Base-by-base conservation (phyloP, 2,113 vertebrate species). In the Hepsetus odoe region DNA sequence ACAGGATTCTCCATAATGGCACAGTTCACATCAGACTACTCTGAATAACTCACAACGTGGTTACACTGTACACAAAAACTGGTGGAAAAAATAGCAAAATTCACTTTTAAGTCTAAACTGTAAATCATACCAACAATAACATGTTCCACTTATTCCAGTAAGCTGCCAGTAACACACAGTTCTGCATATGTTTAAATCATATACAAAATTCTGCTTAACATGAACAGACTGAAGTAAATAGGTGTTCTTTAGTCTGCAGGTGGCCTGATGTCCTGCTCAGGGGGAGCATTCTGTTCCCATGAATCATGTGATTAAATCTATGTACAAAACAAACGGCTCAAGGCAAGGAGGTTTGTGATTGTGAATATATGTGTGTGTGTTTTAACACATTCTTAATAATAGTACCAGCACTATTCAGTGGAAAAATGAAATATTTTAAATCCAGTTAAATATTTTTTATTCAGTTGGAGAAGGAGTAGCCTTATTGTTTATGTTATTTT, bases 241-340 rank as follows among this genome's bases (percentile, higher is more conserved):
- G 64, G 64, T 11, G 7, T 32, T 24, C 3, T 30, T 38, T 14
- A 33, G 55, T 61, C 40, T 72, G 49, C n/a, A 44, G 67, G 49
- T 72, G 73, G 8, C 24, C n/a, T 64, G 42, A 38, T 5, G 20
- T 16, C 22, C n/a, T 20, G 26, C 20, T 65, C 18, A n/a, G 5
- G n/a, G 16, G 73, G 65, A 81, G 74, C 82, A 82, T 71, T n/a
- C 42, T 86, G 83, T 83, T 65, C 83, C 68, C 44, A 38, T 55
- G 42, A 80, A 64, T 85, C 82, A 81, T 76, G 80, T 87, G 86
- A 89, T 84, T 81, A 28, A 33, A 58, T 66, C 70, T 90, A 86
- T 90, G 82, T 90, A 85, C 89, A 91, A 80, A 90, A 89, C 87
- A 90, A 90, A 88, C 42, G 89, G 42, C 58, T 56, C 26, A 72